Evolutionary conservation across 2,113 vertebrate species (phyloP).

Genomic region (Columba janthina): DNA sequence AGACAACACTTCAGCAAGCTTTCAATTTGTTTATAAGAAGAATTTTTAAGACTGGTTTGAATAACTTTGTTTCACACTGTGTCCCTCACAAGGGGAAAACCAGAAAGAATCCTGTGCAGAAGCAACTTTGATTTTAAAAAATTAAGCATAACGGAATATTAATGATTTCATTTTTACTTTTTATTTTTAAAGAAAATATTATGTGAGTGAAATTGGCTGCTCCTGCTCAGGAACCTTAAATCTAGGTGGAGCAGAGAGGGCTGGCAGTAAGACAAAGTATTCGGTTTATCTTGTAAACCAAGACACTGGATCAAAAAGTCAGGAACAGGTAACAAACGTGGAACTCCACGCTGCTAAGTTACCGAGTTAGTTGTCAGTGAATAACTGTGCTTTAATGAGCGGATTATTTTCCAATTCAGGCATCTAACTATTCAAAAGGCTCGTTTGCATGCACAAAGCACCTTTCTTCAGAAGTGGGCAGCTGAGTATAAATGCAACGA

Average conservation of each 20-base stretch:
- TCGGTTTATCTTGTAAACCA: background rate
- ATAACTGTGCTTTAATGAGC: conserved; percentile 19
- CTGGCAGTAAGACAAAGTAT: background rate
- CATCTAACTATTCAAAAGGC: background rate
- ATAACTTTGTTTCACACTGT: conserved; percentile 35
- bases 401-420: conserved; percentile 13
- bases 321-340: background rate
- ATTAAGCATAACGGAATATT: conserved; percentile 10
- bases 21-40: conserved; percentile 15
- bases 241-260: background rate
- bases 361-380: background rate
- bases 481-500: background rate
- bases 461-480: background rate
- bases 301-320: background rate
- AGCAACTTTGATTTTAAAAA: conserved; percentile 44
- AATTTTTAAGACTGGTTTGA: conserved; percentile 53
- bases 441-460: background rate
- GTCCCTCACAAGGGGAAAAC: conserved; percentile 35
- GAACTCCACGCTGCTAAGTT: background rate
- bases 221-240: background rate
- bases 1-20: conserved; percentile 34
- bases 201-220: background rate
- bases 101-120: conserved; percentile 64
- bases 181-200: conserved; percentile 63
- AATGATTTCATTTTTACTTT: background rate